A percentile compares a stretch with the other conserved stretches of the same genome.
Evolutionary conservation across 23 tunicate species (phyloP).

Genomic region (Ascidia mentula): DNA sequence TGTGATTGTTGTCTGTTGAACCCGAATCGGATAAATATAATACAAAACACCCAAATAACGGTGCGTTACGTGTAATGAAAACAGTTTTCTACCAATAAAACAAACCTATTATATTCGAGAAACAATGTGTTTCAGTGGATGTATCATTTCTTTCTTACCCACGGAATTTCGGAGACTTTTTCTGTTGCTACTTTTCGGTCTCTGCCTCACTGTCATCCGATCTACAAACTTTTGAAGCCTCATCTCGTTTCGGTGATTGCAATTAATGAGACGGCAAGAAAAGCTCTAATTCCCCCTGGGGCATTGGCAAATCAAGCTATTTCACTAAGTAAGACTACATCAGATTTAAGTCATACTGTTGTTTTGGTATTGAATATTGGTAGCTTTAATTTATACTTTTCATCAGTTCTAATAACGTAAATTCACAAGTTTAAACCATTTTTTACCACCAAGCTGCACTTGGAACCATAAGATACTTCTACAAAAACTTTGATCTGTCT

Average conservation of each 20-base stretch:
- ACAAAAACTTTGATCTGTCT: slow-evolving; percentile 11
- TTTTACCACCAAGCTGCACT: too few species aligned
- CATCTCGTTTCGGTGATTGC: slow-evolving; percentile 21
- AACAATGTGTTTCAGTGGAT: slow-evolving; percentile 23
- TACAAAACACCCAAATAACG: not conserved
- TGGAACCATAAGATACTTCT: not conserved
- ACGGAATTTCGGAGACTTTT: slow-evolving; percentile 34
- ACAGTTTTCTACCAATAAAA: not conserved
- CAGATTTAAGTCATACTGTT: too few species aligned
- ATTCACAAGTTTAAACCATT: too few species aligned
- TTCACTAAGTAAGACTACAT: not conserved
- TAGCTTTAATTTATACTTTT: too few species aligned
- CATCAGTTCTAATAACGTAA: too few species aligned
- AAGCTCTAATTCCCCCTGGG: not conserved
- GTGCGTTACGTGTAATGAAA: not conserved
- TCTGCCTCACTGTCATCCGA: slow-evolving; percentile 39
- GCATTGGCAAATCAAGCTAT: slow-evolving; percentile 17
- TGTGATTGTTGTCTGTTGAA: not conserved
- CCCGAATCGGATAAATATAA: not conserved
- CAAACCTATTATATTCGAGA: too few species aligned
- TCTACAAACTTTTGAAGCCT: slow-evolving; percentile 35
- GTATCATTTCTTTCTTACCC: slow-evolving; percentile 14
- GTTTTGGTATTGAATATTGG: too few species aligned
- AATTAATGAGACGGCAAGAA: slow-evolving; percentile 32
- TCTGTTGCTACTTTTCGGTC: slow-evolving; percentile 31